Evolutionary conservation across 2,113 vertebrate genomes (phyloP).

Genomic region (Damaliscus lunatus): DNA sequence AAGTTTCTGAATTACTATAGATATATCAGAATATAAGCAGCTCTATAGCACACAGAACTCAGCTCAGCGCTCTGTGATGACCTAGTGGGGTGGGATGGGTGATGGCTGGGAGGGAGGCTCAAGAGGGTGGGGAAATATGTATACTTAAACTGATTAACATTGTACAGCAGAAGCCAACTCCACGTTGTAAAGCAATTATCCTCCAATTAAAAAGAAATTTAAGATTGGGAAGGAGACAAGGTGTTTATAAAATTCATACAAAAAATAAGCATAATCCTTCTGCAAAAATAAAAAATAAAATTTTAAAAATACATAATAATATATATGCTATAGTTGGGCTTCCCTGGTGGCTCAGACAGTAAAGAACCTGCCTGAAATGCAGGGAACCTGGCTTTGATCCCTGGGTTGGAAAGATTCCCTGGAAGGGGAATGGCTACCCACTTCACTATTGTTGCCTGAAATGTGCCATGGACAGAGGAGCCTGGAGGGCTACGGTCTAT

Average conservation of each 20-base stretch:
- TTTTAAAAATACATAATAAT: neutral
- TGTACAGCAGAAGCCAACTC: neutral
- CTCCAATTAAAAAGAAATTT: neutral
- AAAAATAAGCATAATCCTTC: neutral
- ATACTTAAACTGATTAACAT: neutral
- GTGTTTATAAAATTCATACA: neutral
- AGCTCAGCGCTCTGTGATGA: neutral
- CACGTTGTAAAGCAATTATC: neutral
- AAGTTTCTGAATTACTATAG: neutral
- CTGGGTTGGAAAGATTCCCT: neutral
- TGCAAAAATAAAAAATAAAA: neutral
- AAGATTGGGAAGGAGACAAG: neutral
- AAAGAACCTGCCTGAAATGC: neutral
- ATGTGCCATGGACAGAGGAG: neutral
- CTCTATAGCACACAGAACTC: neutral
- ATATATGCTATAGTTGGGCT: neutral
- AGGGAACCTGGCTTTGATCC: neutral
- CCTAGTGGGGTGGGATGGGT: neutral
- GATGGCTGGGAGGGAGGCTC: neutral
- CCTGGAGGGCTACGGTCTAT: neutral
- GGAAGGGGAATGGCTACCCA: neutral
- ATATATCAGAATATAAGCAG: neutral
- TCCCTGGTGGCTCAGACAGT: neutral
- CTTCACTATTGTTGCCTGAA: neutral
- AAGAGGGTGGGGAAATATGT: neutral